Evolutionary conservation across 35 echinoderm and acorn worm genomes (phyloP), one percentile per base, ranked within the genome.

Genomic region (Hemicentrotus pulcherrimus): DNA sequence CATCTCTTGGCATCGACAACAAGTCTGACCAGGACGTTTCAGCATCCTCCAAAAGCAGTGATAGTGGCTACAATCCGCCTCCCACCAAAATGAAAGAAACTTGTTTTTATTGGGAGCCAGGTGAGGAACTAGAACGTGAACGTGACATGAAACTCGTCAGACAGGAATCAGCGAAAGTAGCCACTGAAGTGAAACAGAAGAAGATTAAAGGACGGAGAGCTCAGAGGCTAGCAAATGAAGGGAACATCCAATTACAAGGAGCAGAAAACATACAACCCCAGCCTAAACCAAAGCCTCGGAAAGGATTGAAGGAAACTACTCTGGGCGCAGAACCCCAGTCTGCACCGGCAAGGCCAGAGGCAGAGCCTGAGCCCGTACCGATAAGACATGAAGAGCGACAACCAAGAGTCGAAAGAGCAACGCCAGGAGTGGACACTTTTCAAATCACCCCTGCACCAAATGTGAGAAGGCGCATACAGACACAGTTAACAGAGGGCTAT

Each of bases 81-180:
- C 91, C 16, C 2, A 47, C 28, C 47, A 93, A 32, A 31, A 55
- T 93, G 46, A 93, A 93, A n/a, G 91, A 93, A 58, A 93, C 91
- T 31, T 93, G 91, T 93, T 93, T 93, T n/a, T 93, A 93, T 33
- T 93, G 91, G 91, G 91, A 93, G 31, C 91, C 91, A 0, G 48
- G 19, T 47, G 91, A 93, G 10, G 91, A 93, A 93, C 91, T 93
- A 6, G 5, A 31, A 31, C 91, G 15, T 31, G 91, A 93, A 93
- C 91, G 91, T 47, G 91, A 58, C 30, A 31, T 55, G 47, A 93
- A 58, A 93, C 14, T 50, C 19, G 19, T 93, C 46, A 47, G 91
- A 28, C 91, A 93, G 48, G 91, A 93, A 93, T 93, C 91, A 58
- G 48, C 91, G 31, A 47, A 48, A 48, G 11, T 47, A 47, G 45